phyloP scores from a whole-genome alignment of 2,888 invertebrate genomes.

The Enchytraeus crypticus region DNA sequence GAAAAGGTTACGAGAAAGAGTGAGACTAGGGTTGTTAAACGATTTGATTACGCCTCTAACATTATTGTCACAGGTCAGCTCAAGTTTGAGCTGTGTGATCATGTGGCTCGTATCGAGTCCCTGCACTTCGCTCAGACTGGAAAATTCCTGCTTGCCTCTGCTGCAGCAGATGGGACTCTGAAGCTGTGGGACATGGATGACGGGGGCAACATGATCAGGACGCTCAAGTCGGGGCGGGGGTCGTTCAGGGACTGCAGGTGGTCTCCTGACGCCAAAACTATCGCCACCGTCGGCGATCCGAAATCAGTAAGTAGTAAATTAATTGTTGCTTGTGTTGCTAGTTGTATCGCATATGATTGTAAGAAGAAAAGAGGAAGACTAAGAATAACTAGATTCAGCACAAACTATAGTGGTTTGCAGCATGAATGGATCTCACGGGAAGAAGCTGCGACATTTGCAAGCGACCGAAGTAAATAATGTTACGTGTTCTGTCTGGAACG shows the following conservation, averaged over 20 bases:
- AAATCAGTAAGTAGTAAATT: background rate
- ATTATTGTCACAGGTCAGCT: conserved; percentile 38
- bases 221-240: conserved; percentile 45
- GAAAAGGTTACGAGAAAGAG: too few relatives aligned
- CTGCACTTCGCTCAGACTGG: conserved; percentile 51
- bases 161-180: conserved; percentile 51
- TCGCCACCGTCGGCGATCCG: conserved; percentile 37
- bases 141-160: conserved; percentile 50
- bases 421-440: too few relatives aligned
- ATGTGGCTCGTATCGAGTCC: conserved; percentile 48
- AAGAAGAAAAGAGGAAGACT: background rate
- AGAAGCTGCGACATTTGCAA: too few relatives aligned
- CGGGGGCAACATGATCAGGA: conserved; percentile 53
- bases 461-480: too few relatives aligned
- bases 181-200: conserved; percentile 54
- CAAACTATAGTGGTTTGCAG: background rate
- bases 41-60: too few relatives aligned
- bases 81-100: conserved; percentile 51
- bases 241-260: conserved; percentile 49
- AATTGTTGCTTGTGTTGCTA: conserved; percentile 35
- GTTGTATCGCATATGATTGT: background rate
- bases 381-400: background rate
- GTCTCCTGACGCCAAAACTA: conserved; percentile 49
- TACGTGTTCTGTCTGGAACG: too few relatives aligned
- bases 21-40: too few relatives aligned